A percentile compares a stretch with the other conserved stretches of the same genome.
Conservation (phyloP, 2,888 invertebrate species). For the Drosophila villosipedis region DNA sequence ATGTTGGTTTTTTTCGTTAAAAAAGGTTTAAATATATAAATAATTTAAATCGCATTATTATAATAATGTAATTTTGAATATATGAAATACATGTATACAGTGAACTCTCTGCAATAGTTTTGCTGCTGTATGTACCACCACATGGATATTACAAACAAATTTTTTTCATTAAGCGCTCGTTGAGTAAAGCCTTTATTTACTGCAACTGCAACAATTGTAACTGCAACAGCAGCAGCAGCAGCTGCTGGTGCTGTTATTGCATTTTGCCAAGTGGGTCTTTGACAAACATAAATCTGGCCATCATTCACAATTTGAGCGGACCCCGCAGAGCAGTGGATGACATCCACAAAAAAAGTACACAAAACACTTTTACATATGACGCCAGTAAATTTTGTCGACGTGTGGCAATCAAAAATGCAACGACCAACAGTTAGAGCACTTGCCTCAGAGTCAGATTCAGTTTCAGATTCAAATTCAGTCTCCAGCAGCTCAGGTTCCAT, state of each 20-base stretch:
- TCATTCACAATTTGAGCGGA: constrained; percentile 34
- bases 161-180: background rate
- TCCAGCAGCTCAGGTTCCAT: constrained; percentile 1
- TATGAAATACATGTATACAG: background rate
- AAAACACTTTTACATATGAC: constrained; percentile 20
- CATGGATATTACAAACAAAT: constrained; percentile 6
- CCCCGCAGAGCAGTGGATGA: background rate
- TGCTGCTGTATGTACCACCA: background rate
- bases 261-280: constrained; percentile 32
- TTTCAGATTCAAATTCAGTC: background rate
- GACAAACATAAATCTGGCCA: constrained; percentile 46
- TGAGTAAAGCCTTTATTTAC: constrained; percentile 28
- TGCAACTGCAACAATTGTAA: constrained; percentile 5
- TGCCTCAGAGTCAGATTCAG: background rate
- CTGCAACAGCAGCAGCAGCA: background rate
- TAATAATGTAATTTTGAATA: background rate
- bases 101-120: background rate
- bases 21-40: background rate
- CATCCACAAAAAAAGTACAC: background rate
- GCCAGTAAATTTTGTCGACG: constrained; percentile 35
- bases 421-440: constrained; percentile 2
- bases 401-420: constrained; percentile 52
- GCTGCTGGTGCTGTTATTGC: constrained; percentile 35
- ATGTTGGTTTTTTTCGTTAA: background rate
- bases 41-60: background rate